Evolutionary conservation across 2,888 invertebrate species (phyloP).

Genomic region (Lottia gigantea): DNA sequence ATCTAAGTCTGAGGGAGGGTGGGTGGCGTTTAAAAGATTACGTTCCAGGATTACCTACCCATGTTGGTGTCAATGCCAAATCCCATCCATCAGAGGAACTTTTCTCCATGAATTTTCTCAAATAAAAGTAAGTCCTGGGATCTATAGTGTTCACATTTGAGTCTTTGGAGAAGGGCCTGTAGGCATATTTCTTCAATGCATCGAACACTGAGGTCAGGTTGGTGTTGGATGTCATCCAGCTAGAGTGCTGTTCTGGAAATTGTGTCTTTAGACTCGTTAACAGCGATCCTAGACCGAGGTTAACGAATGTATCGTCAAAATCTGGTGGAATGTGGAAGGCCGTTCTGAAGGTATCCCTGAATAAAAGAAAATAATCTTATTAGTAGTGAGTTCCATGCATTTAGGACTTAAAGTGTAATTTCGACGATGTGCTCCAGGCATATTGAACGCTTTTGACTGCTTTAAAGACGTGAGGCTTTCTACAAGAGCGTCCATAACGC

Average conservation of each 20-base stretch:
- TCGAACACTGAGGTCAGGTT: slow-evolving; percentile 54
- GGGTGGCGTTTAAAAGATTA: no score
- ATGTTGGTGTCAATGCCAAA: slow-evolving; percentile 55
- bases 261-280: slow-evolving; percentile 41
- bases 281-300: slow-evolving; percentile 55
- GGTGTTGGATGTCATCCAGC: slow-evolving; percentile 50
- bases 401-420: no score
- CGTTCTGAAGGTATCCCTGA: slow-evolving; percentile 33
- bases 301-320: slow-evolving; percentile 62
- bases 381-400: no score
- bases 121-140: slow-evolving; percentile 55
- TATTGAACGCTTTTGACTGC: no score
- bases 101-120: slow-evolving; percentile 51
- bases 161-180: slow-evolving; percentile 47
- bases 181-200: slow-evolving; percentile 55
- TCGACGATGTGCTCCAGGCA: no score
- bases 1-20: no score
- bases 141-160: slow-evolving; percentile 50
- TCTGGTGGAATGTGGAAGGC: slow-evolving; percentile 60
- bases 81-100: slow-evolving; percentile 37
- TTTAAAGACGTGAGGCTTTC: no score
- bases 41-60: no score
- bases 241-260: slow-evolving; percentile 42
- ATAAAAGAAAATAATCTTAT: slow-evolving; percentile 11
- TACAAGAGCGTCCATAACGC: no score